Evolutionary conservation across 92 coral and sea anemone genomes (phyloP).

Genomic region (Anthopleura xanthogrammica): DNA sequence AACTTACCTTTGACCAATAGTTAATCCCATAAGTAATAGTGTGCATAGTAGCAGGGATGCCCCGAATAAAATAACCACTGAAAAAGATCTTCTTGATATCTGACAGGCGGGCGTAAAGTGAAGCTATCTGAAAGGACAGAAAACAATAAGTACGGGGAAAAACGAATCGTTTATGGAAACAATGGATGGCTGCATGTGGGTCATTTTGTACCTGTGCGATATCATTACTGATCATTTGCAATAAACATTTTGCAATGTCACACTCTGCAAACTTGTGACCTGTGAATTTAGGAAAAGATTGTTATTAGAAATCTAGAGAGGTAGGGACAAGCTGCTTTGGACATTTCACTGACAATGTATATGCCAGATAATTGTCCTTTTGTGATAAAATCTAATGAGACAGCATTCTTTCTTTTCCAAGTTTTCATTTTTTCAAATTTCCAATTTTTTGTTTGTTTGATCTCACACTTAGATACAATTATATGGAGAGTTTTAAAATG

Average conservation of each 20-base stretch:
- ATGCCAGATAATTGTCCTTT: too few species aligned
- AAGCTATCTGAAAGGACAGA: conserved; percentile 69
- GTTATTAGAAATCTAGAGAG: too few species aligned
- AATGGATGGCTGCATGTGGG: neutral
- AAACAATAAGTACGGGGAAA: neutral
- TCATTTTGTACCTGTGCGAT: conserved; percentile 80
- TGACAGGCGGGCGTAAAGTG: conserved; percentile 82
- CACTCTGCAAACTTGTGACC: conserved; percentile 67
- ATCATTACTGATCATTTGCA: conserved; percentile 95
- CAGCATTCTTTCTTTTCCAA: too few species aligned
- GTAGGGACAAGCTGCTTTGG: too few species aligned
- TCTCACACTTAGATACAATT: too few species aligned
- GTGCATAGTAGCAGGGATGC: conserved; percentile 91
- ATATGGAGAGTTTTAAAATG: neutral
- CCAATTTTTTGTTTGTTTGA: too few species aligned
- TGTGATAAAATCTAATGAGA: too few species aligned
- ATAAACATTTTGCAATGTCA: conserved; percentile 88
- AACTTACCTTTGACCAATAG: conserved; percentile 94
- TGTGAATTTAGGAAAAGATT: neutral
- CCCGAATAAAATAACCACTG: conserved; percentile 95
- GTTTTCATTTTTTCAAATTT: too few species aligned
- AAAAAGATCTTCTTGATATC: conserved; percentile 82
- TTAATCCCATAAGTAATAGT: conserved; percentile 88
- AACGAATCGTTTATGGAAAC: neutral
- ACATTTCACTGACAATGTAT: too few species aligned